Percentiles rank a stretch among this genome's conserved stretches.
These are phyloP conservation scores for Sebastes schlegelii DNA, from an alignment of 2,113 vertebrate species.

Conservation along the genomic window DNA sequence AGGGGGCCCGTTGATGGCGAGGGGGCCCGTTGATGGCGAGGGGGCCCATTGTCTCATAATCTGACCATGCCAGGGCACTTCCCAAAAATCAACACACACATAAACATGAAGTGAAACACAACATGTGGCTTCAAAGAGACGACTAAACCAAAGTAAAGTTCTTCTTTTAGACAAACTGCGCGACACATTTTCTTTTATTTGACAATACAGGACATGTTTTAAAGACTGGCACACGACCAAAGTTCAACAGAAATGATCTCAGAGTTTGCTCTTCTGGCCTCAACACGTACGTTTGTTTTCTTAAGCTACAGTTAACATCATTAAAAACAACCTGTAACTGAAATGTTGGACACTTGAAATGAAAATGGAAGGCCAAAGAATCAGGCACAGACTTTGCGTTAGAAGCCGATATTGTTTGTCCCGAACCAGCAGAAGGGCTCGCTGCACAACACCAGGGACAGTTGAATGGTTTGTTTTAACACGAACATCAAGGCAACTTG, in stretches of 20 bases:
- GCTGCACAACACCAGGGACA: slow-evolving; percentile 22
- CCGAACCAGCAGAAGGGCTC: not conserved
- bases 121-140: not conserved
- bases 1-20: too few species aligned
- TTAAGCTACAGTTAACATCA: slow-evolving; percentile 11
- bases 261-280: slow-evolving; percentile 33
- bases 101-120: not conserved
- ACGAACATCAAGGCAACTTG: slow-evolving; percentile 77
- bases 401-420: slow-evolving; percentile 10
- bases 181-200: slow-evolving; percentile 60
- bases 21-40: too few species aligned
- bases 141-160: not conserved
- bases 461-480: slow-evolving; percentile 32
- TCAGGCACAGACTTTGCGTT: slow-evolving; percentile 23
- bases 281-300: not conserved
- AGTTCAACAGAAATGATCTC: slow-evolving; percentile 36
- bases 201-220: slow-evolving; percentile 48
- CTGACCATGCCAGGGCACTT: too few species aligned
- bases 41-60: too few species aligned
- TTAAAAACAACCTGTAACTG: not conserved
- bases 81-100: not conserved
- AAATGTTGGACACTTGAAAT: slow-evolving; percentile 32
- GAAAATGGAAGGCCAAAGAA: slow-evolving; percentile 33
- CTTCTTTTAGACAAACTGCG: not conserved
- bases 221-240: slow-evolving; percentile 56